Conservation (phyloP, 2,888 invertebrate species). For the Plemyria rubiginata region DNA sequence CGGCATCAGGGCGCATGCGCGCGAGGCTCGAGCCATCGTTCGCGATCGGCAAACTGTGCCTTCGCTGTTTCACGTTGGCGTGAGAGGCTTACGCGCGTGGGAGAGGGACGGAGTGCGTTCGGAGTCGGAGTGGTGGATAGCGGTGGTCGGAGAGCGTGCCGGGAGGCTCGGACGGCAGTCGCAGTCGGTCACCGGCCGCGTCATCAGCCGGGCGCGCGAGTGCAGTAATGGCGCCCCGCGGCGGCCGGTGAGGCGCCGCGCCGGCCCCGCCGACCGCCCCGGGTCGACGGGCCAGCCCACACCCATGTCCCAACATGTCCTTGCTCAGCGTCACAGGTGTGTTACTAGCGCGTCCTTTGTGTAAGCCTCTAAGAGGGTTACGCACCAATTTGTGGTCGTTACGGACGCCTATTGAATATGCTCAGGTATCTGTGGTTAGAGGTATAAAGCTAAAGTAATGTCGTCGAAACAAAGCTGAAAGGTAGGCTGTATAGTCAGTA, state of each 20-base stretch:
- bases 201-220: slow-evolving; percentile 76
- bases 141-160: slow-evolving; percentile 36
- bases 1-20: slow-evolving; percentile 53
- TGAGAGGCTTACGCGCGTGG: slow-evolving; percentile 1
- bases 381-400: slow-evolving; percentile 63
- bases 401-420: slow-evolving; percentile 61
- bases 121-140: slow-evolving; percentile 29
- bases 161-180: slow-evolving; percentile 44
- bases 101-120: slow-evolving; percentile 21
- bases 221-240: slow-evolving; percentile 80
- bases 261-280: slow-evolving; percentile 84
- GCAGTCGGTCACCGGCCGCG: slow-evolving; percentile 78
- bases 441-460: slow-evolving; percentile 26
- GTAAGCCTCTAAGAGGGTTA: slow-evolving; percentile 49
- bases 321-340: slow-evolving; percentile 85
- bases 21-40: slow-evolving; percentile 40
- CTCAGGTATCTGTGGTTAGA: slow-evolving; percentile 56
- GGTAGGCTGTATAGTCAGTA: slow-evolving; percentile 9
- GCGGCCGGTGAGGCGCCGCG: slow-evolving; percentile 84
- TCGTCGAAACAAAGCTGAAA: slow-evolving; percentile 19
- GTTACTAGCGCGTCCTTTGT: slow-evolving; percentile 63
- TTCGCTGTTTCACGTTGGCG: slow-evolving; percentile 24
- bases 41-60: slow-evolving; percentile 22
- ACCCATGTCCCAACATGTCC: slow-evolving; percentile 80
- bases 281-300: slow-evolving; percentile 82